Base-by-base conservation (phyloP, 2,888 invertebrate genomes). In the Drosophila parthenogenetica region DNA sequence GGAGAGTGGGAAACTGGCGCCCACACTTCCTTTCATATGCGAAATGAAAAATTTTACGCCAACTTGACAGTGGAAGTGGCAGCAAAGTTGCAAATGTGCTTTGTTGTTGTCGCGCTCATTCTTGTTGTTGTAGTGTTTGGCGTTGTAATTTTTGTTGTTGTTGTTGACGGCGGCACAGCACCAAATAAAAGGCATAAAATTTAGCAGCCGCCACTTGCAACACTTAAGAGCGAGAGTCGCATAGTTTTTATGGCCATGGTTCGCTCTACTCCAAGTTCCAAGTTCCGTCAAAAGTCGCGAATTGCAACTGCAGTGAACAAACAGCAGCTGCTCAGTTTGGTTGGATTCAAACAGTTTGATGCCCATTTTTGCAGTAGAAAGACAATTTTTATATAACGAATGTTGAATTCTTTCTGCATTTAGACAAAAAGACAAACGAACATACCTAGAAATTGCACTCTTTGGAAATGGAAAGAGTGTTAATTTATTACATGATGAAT, bases 11-110 rank as follows among this genome's bases (percentile, higher is more conserved):
- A 49, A 58, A 66, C 67, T 81, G 83, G 83, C 84, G 84, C 84
- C 87, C 84, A 84, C 84, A 87, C 81, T 84, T 84, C 87, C 87
- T 84, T 84, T 84, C 87, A 84, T 86, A 84, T 84, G 87, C 81
- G 79, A 86, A 84, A 84, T 86, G 87, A 86, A 77, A 84, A 84
- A 84, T 86, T 83, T 86, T 84, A 84, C 84, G 84, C 84, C 84
- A 84, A 80, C 87, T 81, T 84, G 84, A 83, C 87, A 86, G 84
- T 81, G 81, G 84, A 85, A 83, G 83, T 80, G 83, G 83, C 82
- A 83, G 73, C 78, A 82, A 82, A 79, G 81, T 82, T 84, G 81
- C 81, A 82, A 81, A 83, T 86, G 86, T 76, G 83, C 81, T 57
- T 66, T 55, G 77, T 69, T 78, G 75, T 73, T 77, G 76, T 66